phyloP scores from a whole-genome alignment of 1,140 invertebrate genomes.

The Anoplophora glabripennis region DNA sequence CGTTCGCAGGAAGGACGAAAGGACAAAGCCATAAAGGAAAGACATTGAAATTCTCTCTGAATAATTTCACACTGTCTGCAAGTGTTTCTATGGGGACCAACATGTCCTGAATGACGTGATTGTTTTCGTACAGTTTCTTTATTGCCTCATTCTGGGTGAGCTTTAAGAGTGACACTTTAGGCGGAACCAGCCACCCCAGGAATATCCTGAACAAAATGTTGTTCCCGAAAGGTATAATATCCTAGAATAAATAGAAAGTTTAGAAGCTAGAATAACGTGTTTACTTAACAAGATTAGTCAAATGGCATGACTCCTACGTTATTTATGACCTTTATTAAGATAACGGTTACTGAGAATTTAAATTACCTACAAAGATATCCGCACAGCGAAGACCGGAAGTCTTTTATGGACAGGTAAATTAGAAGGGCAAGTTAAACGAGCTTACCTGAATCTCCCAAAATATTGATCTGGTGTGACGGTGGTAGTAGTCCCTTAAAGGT shows the following conservation, averaged over 20 bases:
- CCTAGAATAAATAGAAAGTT: constrained; percentile 53
- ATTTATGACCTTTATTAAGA: too few species aligned
- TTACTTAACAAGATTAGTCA: too few species aligned
- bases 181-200: constrained; percentile 79
- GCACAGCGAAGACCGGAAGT: background rate
- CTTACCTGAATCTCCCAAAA: constrained; percentile 80
- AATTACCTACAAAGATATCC: background rate
- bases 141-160: constrained; percentile 74
- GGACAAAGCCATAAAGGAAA: constrained; percentile 86
- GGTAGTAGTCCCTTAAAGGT: constrained; percentile 78
- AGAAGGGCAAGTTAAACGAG: background rate
- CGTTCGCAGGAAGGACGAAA: constrained; percentile 65
- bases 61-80: constrained; percentile 60
- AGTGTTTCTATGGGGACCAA: constrained; percentile 67
- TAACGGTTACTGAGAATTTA: background rate
- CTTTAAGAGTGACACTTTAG: constrained; percentile 80
- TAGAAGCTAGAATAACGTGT: too few species aligned
- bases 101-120: constrained; percentile 85
- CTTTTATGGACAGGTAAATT: background rate
- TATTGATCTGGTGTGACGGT: constrained; percentile 74
- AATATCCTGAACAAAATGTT: constrained; percentile 68
- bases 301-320: too few species aligned
- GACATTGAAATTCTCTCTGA: constrained; percentile 70
- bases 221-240: constrained; percentile 86
- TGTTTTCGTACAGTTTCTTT: constrained; percentile 71